Conservation (phyloP, 92 coral and sea anemone genomes). For the Porites evermanni region DNA sequence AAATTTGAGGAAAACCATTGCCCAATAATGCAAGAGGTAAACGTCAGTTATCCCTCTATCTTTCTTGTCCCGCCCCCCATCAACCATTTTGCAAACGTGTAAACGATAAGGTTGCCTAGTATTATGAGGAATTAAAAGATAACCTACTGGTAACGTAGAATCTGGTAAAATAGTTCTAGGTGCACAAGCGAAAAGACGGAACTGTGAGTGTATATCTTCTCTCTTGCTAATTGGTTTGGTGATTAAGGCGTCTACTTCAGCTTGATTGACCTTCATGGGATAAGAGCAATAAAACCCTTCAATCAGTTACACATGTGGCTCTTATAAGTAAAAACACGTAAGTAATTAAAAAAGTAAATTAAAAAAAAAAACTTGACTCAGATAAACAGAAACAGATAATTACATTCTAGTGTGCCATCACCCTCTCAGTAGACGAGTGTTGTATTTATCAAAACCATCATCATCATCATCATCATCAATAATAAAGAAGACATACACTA, state of each 20-base stretch:
- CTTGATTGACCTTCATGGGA: constrained; percentile 77
- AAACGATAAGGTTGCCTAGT: neutral
- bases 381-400: too few species aligned
- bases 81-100: too few species aligned
- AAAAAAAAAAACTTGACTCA: too few species aligned
- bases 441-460: too few species aligned
- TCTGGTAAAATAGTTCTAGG: constrained; percentile 78
- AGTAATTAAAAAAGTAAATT: neutral
- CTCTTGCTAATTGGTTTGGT: constrained; percentile 57
- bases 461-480: too few species aligned
- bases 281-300: neutral
- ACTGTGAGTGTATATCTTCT: constrained; percentile 65
- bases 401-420: too few species aligned
- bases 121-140: neutral
- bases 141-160: constrained; percentile 70
- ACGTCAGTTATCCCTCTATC: too few species aligned
- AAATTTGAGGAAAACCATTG: too few species aligned
- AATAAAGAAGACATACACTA: too few species aligned
- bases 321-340: neutral
- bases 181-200: constrained; percentile 68
- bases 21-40: too few species aligned
- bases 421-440: too few species aligned
- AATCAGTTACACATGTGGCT: neutral
- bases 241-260: constrained; percentile 75
- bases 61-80: too few species aligned